Percentiles rank a stretch among this genome's conserved stretches.
phyloP scores from a whole-genome alignment of 2,888 invertebrate genomes.

The Hedychridium roseum region DNA sequence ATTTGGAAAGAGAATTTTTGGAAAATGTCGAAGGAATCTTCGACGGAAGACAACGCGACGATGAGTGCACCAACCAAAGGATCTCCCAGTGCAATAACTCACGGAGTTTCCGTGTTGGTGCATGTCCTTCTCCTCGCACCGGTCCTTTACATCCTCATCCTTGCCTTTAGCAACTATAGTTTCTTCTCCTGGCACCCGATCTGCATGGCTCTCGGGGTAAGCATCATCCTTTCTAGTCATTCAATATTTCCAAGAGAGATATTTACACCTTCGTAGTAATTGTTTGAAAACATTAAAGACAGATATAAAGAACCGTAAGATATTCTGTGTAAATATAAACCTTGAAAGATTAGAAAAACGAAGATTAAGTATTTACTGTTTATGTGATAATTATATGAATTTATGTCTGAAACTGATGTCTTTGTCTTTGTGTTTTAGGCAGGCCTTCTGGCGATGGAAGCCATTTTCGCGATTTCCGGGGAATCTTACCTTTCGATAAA shows the following conservation, averaged over 20 bases:
- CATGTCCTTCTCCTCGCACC: conserved; percentile 53
- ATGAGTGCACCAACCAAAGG: no score
- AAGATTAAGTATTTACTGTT: no score
- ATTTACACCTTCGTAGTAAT: neutral
- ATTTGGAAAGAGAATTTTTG: no score
- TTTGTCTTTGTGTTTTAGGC: conserved; percentile 33
- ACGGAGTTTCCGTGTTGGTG: conserved; percentile 41
- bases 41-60: no score
- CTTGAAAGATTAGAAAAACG: no score
- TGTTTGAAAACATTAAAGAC: neutral
- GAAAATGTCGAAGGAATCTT: no score
- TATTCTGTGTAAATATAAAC: no score
- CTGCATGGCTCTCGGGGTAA: conserved; percentile 55
- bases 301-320: no score
- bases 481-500: conserved; percentile 46
- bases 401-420: neutral
- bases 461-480: conserved; percentile 54
- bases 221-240: conserved; percentile 25
- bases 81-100: conserved; percentile 39
- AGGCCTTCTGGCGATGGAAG: conserved; percentile 50
- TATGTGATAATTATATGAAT: no score
- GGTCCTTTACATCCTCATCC: conserved; percentile 51
- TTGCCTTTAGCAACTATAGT: conserved; percentile 37
- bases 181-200: conserved; percentile 60
- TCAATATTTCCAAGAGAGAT: neutral